A percentile compares a stretch with the other conserved stretches of the same genome.
phyloP scores from a whole-genome alignment of 2,113 vertebrate species.

The Acanthochromis polyacanthus region DNA sequence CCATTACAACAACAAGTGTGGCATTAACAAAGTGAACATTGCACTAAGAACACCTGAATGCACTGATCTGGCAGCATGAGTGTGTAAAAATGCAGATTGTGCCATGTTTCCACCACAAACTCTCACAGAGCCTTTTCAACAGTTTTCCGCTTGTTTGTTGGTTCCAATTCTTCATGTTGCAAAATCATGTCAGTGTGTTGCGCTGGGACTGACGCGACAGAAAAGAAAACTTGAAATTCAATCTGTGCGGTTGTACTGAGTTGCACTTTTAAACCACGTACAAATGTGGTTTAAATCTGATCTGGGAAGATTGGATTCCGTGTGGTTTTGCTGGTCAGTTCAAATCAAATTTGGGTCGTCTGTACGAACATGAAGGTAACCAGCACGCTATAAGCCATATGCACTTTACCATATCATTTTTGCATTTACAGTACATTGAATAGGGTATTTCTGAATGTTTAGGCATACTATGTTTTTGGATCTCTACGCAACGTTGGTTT shows the following conservation, averaged over 20 bases:
- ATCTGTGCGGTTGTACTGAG: slow-evolving; percentile 22
- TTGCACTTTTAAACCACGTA: slow-evolving; percentile 44
- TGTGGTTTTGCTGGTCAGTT: slow-evolving; percentile 29
- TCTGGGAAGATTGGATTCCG: slow-evolving; percentile 41
- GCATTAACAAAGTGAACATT: neutral
- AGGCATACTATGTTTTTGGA: neutral
- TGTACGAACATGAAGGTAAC: slow-evolving; percentile 6
- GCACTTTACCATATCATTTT: slow-evolving; percentile 20
- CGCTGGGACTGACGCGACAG: neutral
- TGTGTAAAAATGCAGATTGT: too few species aligned
- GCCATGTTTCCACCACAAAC: neutral
- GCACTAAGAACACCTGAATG: neutral
- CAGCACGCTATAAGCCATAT: neutral
- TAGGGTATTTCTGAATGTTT: slow-evolving; percentile 1
- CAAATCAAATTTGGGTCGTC: slow-evolving; percentile 29
- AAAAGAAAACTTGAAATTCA: slow-evolving; percentile 25
- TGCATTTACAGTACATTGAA: slow-evolving; percentile 19
- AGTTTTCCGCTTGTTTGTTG: slow-evolving; percentile 1
- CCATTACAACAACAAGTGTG: neutral
- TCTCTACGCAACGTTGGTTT: neutral
- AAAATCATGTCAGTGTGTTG: neutral
- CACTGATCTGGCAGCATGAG: too few species aligned
- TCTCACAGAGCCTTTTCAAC: neutral
- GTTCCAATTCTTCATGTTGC: slow-evolving; percentile 6
- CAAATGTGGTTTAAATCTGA: slow-evolving; percentile 51